Evolutionary conservation across 2,888 invertebrate genomes (phyloP), one percentile per base, ranked within the genome.

Genomic region (Drosophila pegasa): DNA sequence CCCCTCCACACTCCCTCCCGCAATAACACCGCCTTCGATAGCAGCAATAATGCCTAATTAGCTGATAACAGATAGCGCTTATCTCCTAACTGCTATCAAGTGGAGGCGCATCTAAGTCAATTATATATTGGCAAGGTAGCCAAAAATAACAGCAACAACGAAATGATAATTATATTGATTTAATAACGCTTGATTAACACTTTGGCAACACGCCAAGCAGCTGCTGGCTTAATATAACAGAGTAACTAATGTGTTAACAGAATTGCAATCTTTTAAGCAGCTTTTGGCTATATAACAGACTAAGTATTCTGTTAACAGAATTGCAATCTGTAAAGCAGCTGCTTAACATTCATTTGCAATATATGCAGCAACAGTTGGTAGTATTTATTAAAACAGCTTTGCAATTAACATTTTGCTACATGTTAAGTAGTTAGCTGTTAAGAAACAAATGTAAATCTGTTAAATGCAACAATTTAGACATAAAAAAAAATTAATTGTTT

Each of bases 1-100:
- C 12, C 1, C n/a, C n/a, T n/a, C n/a, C 18, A 0, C 5, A 38
- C 22, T 7, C 14, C 14, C 14, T 16, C 29, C 35, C 4, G 37
- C 14, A 12, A 2, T 35, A 27, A 10, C 33, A 12, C 6, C 12
- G 35, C 31, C 4, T 8, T 14, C 37, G 55, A 59, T 71, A 64
- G 56, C 7, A 10, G n/a, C 31, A 37, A 64, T 58, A 37, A 54
- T 16, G 4, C 31, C 18, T 31, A 52, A 61, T 71, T 61, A 31
- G 27, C 7, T 20, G 71, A 61, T 64, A 63, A 31, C 29, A 20
- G 41, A 48, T 56, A 59, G 25, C 7, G n/a, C 31, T 58, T 55
- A 48, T 56, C 68, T 6, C 27, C 6, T 6, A 6, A 10, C 8
- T 18, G 29, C 29, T 29, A 70, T 76, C 58, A 48, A 61, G 7